phyloP scores from a whole-genome alignment of 2,888 invertebrate species.

The Polymixis lichenea region DNA sequence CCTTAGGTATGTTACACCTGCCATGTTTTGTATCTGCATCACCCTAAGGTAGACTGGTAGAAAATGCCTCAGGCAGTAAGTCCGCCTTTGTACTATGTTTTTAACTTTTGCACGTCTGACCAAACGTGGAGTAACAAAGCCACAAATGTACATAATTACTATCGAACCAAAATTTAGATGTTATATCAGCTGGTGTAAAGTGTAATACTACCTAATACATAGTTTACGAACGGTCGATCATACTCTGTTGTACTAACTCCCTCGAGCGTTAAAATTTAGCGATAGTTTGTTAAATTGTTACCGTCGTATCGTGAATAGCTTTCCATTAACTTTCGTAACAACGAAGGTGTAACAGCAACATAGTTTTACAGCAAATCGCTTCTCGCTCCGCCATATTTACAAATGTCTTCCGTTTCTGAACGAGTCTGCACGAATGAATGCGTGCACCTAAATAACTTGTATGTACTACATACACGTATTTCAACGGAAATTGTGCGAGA shows the following conservation, averaged over 20 bases:
- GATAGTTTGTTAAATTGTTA: constrained; percentile 66
- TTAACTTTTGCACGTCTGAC: too few relatives aligned
- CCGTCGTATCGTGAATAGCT: constrained; percentile 68
- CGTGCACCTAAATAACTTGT: constrained; percentile 58
- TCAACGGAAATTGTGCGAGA: constrained; percentile 70
- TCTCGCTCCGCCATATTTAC: constrained; percentile 61
- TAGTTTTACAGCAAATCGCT: constrained; percentile 63
- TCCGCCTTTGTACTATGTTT: too few relatives aligned
- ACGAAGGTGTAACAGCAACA: constrained; percentile 69
- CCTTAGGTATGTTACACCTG: too few relatives aligned
- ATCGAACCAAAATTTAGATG: constrained; percentile 52
- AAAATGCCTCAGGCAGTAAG: too few relatives aligned
- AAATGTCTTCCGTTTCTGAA: constrained; percentile 66
- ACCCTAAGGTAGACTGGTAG: too few relatives aligned
- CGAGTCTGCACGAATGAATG: constrained; percentile 63
- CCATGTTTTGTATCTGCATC: too few relatives aligned
- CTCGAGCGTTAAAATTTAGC: constrained; percentile 74
- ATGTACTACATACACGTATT: constrained; percentile 51
- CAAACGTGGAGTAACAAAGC: neutral
- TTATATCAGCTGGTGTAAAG: constrained; percentile 48
- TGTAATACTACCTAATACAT: constrained; percentile 49
- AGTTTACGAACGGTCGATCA: constrained; percentile 58
- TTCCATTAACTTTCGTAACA: constrained; percentile 71
- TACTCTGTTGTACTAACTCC: constrained; percentile 61
- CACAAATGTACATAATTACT: constrained; percentile 30